Base-by-base conservation (phyloP, 2,888 invertebrate species). In the Protodeltote pygarga region DNA sequence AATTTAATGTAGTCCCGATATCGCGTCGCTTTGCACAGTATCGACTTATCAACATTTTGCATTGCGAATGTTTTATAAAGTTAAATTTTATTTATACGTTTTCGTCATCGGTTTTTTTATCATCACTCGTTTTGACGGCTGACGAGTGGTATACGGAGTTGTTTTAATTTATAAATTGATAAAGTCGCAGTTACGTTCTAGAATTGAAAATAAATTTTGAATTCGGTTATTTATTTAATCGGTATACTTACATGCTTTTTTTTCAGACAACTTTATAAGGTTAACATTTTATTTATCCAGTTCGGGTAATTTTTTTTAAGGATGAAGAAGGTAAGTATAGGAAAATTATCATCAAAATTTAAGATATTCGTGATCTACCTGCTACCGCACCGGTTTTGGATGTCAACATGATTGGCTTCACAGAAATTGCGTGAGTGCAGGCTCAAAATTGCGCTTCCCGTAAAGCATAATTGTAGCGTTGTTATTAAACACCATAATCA, bases 1-100 rank as follows among this genome's bases (percentile, higher is more conserved):
- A 85, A 77, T 83, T 81, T 79, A 82, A 83, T 86, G 86, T 87
- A 75, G 60, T 59, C 64, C 64, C 68, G 77, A 76, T 81, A 82
- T 77, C 78, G 77, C 71, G 61, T 64, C 75, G 80, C 79, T 75
- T 76, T 74, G 79, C 80, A 48, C 64, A 64, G 70, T 77, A 71
- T 65, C 74, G 67, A 73, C 73, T 71, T 75, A 65, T 71, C 73
- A 58, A 70, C 69, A 60, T 64, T 55, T 70, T 68, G 71, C 71
- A 65, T 65, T 67, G 78, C 78, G 76, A 78, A 71, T 75, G 73
- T 61, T 65, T 65, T 66, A 54, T 58, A 59, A 67, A 54, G 45
- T 65, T 44, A 38, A 45, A 50, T 71, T 59, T 65, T 69, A 64
- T 68, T 69, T 71, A 49, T 57, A 59, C 47, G 34, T 62, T 61